phyloP scores from a whole-genome alignment of 2,888 invertebrate genomes.

The Odontocolon sp. region DNA sequence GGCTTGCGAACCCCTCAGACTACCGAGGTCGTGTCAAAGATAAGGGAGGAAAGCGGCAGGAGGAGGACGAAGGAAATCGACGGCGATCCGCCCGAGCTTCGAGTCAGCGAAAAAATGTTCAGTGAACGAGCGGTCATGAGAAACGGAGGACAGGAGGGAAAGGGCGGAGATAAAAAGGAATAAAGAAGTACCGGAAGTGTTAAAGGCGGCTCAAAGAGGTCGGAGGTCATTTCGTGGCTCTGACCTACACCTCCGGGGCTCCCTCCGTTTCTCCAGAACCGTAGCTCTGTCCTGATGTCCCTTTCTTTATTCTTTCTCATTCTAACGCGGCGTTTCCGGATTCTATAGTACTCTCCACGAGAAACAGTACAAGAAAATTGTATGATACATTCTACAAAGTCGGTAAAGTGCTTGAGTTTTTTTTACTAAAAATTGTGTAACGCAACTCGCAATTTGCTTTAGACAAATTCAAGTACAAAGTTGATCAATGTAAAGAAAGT shows the following conservation, averaged over 20 bases:
- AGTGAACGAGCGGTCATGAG: slow-evolving; percentile 33
- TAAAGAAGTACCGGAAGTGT: slow-evolving; percentile 61
- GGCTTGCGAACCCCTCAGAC: slow-evolving; percentile 36
- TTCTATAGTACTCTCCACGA: not conserved
- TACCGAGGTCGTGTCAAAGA: slow-evolving; percentile 64
- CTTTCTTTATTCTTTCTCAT: not conserved
- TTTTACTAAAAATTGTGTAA: too few species aligned
- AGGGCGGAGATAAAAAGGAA: slow-evolving; percentile 11
- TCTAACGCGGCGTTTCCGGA: not conserved
- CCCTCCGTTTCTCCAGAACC: slow-evolving; percentile 12
- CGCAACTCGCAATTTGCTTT: too few species aligned
- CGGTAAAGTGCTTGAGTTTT: too few species aligned
- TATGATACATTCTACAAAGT: too few species aligned
- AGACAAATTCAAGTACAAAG: too few species aligned
- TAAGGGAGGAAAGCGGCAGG: slow-evolving; percentile 61
- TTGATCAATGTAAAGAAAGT: too few species aligned
- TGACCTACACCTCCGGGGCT: slow-evolving; percentile 71
- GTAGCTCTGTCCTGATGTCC: too few species aligned
- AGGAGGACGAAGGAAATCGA: slow-evolving; percentile 2
- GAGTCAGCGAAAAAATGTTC: slow-evolving; percentile 27
- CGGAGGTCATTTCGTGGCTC: slow-evolving; percentile 73
- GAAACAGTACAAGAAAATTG: too few species aligned
- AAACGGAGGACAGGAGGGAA: slow-evolving; percentile 36
- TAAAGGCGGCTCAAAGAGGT: slow-evolving; percentile 63
- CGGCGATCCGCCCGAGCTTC: slow-evolving; percentile 8